Evolutionary conservation across 1,140 invertebrate genomes (phyloP).

Genomic region (Thereuonema tuberculata): DNA sequence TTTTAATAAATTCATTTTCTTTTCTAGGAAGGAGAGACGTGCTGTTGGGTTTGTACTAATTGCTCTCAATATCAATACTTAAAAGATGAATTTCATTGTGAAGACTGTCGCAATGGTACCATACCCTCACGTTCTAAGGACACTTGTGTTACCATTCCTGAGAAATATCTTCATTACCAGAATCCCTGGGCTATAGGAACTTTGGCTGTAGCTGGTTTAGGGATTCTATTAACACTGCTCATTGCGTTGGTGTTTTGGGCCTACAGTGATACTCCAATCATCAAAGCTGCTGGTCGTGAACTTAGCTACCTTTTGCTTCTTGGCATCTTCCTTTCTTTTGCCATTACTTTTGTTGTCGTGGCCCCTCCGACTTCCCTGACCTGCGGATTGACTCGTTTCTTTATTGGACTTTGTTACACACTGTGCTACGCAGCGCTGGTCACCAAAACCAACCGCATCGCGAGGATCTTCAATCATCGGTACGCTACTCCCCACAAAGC

Average conservation of each 20-base stretch:
- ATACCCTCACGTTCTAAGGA: conserved; percentile 28
- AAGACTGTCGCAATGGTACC: conserved; percentile 39
- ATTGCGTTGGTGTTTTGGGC: conserved; percentile 50
- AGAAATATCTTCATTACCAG: conserved; percentile 40
- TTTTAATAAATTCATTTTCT: conserved; percentile 4
- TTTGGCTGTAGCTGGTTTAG: conserved; percentile 38
- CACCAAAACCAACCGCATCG: conserved; percentile 44
- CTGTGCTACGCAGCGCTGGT: conserved; percentile 43
- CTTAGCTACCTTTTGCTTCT: conserved; percentile 33
- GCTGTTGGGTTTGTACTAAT: conserved; percentile 45
- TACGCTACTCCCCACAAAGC: conserved; percentile 17
- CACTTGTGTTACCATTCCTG: conserved; percentile 36
- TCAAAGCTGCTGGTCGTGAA: conserved; percentile 44
- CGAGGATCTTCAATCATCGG: conserved; percentile 37
- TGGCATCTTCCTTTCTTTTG: conserved; percentile 40
- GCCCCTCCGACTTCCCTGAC: conserved; percentile 33
- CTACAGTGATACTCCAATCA: conserved; percentile 42
- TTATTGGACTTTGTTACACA: conserved; percentile 38
- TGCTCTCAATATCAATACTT: conserved; percentile 47
- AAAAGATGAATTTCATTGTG: conserved; percentile 44
- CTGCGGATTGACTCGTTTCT: conserved; percentile 41
- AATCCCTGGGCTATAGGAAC: conserved; percentile 42
- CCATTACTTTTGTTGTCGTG: conserved; percentile 42
- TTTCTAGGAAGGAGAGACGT: conserved; percentile 36
- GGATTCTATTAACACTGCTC: conserved; percentile 59